A percentile compares a stretch with the other conserved stretches of the same genome.
Evolutionary conservation across 2,797 vertebrate genomes (phyloP).

Genomic region (Sylvilagus floridanus): DNA sequence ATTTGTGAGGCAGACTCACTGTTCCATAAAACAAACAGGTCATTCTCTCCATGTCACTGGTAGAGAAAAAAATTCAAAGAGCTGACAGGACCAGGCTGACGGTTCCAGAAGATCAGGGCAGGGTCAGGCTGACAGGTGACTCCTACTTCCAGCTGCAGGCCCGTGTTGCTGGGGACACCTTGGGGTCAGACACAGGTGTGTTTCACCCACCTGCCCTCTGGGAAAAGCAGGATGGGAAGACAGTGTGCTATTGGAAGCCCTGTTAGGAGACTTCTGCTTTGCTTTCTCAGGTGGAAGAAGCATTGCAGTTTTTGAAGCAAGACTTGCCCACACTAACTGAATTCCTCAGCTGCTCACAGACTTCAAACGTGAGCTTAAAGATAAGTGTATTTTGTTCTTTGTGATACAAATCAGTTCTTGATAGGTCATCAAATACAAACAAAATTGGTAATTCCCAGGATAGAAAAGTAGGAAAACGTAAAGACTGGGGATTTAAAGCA

Average conservation of each 20-base stretch:
- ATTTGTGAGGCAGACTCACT: not conserved
- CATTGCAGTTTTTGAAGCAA: not conserved
- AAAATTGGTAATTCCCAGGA: not conserved
- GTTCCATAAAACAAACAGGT: not conserved
- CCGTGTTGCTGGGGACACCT: not conserved
- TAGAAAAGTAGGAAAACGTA: not conserved
- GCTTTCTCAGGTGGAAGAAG: not conserved
- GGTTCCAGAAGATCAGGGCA: not conserved
- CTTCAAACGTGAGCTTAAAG: not conserved
- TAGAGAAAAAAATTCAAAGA: not conserved
- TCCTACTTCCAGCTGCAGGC: not conserved
- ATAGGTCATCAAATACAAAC: not conserved
- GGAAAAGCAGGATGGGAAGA: not conserved
- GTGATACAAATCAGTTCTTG: not conserved
- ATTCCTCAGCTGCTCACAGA: not conserved
- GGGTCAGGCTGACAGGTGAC: not conserved
- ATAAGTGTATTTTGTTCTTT: not conserved
- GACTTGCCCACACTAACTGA: not conserved
- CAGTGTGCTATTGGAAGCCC: not conserved
- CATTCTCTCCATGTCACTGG: not conserved
- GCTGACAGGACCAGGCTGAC: accelerated
- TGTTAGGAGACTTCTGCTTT: not conserved
- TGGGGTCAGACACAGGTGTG: not conserved
- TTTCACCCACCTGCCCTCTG: not conserved
- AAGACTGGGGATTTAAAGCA: not conserved